Base-by-base conservation (phyloP, 2,888 invertebrate genomes). In the Masnerella sp. region DNA sequence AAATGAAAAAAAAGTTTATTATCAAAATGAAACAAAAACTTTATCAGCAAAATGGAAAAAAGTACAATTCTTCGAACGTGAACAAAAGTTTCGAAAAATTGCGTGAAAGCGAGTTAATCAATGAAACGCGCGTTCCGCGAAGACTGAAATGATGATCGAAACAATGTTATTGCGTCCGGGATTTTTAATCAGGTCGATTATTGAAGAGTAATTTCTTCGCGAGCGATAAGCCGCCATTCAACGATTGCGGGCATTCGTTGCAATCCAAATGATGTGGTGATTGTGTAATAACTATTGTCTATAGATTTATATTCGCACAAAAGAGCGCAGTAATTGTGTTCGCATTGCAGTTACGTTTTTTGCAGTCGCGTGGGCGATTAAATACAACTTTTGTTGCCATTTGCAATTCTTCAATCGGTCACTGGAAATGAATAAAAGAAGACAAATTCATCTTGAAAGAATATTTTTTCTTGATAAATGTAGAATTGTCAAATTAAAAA, bases 261-360 rank as follows among this genome's bases (percentile, higher is more conserved):
- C 34, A 43, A 68, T 52, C 59, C 9, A 38, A 69, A 61, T 30
- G 61, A 61, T 54, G 61, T 47, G 61, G 17, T 45, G 69, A 69
- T 61, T 69, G 61, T 47, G 52, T 61, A 61, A 61, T 61, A 59
- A 54, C 47, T 54, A 61, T 64, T 65, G 65, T 56, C 65, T 56
- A 22, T 47, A 56, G 56, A 56, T 56, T 49, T 32, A 52, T 59
- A 51, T 67, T 58, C 36, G 51, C 30, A 32, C 52, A 56, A 52
- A 64, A 43, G 45, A 45, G 18, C 36, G 28, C 30, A 25, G 28
- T 64, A 61, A 52, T 64, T 43, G 40, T 42, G 32, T 62, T 62
- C 38, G 51, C 14, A 42, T 52, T 43, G 22, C 20, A 25, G 14
- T 36, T 7, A 25, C 20, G 47, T 45, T 45, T 17, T 59, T 36